These are phyloP conservation scores for Apeira syringaria DNA, from an alignment of 2,888 invertebrate species.

Conservation along the genomic window DNA sequence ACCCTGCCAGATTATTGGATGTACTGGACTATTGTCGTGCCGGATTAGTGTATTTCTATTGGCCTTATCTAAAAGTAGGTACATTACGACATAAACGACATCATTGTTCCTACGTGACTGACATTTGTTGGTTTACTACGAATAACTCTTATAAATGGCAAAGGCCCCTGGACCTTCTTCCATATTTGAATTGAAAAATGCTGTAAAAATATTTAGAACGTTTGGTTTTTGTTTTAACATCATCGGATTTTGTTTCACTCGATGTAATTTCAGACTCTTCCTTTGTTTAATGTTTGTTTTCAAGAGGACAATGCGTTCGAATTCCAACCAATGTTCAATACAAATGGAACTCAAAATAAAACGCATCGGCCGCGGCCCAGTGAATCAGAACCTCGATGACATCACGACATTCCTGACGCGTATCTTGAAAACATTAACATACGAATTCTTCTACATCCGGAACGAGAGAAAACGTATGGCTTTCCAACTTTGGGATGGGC, in stretches of 20 bases:
- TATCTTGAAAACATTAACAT: slow-evolving; percentile 23
- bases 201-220: too few relatives aligned
- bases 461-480: slow-evolving; percentile 19
- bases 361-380: slow-evolving; percentile 14
- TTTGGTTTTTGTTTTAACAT: neutral
- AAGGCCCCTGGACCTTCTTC: too few relatives aligned
- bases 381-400: slow-evolving; percentile 31
- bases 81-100: too few relatives aligned
- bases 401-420: slow-evolving; percentile 29
- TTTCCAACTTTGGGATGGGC: slow-evolving; percentile 19
- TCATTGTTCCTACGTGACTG: too few relatives aligned
- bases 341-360: slow-evolving; percentile 26
- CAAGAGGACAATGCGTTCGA: slow-evolving; percentile 12
- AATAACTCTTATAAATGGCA: too few relatives aligned
- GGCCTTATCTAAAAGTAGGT: too few relatives aligned
- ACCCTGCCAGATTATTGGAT: too few relatives aligned
- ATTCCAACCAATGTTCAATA: slow-evolving; percentile 12
- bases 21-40: too few relatives aligned
- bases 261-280: slow-evolving; percentile 2
- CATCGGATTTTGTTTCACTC: neutral
- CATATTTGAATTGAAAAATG: too few relatives aligned
- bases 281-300: slow-evolving; percentile 18
- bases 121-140: too few relatives aligned
- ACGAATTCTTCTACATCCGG: slow-evolving; percentile 36
- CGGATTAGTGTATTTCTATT: too few relatives aligned